Percentiles rank a stretch among this genome's conserved stretches.
phyloP scores from a whole-genome alignment of 2,113 vertebrate genomes.

The Scartelaos histophorus region DNA sequence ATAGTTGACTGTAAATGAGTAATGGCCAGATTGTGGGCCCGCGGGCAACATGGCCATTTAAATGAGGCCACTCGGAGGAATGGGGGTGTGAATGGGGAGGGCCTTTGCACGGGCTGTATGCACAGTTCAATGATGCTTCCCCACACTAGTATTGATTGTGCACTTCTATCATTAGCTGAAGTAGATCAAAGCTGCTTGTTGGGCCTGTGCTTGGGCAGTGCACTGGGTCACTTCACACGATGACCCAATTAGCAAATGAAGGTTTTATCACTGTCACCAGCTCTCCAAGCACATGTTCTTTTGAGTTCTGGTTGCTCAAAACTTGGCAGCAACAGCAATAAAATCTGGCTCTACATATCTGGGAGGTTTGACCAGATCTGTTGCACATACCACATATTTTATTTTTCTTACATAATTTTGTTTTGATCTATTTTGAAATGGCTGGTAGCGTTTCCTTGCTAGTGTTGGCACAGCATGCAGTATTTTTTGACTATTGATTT shows the following conservation, averaged over 20 bases:
- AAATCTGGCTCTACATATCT: background rate
- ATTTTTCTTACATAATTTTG: background rate
- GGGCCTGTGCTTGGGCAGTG: conserved; percentile 19
- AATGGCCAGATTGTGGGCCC: conserved; percentile 43
- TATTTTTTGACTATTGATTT: background rate
- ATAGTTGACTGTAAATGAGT: conserved; percentile 38
- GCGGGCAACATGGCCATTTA: conserved; percentile 27
- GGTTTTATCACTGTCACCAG: conserved; percentile 25
- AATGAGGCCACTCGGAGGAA: conserved; percentile 49
- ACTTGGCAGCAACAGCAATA: background rate
- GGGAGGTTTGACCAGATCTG: background rate
- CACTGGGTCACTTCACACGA: conserved; percentile 43
- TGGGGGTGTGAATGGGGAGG: background rate
- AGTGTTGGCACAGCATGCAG: too few species aligned
- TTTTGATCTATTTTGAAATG: background rate
- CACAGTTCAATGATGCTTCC: conserved; percentile 31
- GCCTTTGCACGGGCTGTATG: conserved; percentile 10
- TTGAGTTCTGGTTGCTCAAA: background rate
- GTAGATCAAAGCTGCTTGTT: conserved; percentile 37
- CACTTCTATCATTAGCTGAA: conserved; percentile 51
- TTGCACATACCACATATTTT: background rate
- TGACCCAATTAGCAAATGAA: conserved; percentile 45
- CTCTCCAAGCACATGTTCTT: background rate
- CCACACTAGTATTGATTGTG: conserved; percentile 56
- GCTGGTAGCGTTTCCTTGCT: background rate